Evolutionary conservation across 2,888 invertebrate species (phyloP).

Genomic region (Polyommatus iphigenia): DNA sequence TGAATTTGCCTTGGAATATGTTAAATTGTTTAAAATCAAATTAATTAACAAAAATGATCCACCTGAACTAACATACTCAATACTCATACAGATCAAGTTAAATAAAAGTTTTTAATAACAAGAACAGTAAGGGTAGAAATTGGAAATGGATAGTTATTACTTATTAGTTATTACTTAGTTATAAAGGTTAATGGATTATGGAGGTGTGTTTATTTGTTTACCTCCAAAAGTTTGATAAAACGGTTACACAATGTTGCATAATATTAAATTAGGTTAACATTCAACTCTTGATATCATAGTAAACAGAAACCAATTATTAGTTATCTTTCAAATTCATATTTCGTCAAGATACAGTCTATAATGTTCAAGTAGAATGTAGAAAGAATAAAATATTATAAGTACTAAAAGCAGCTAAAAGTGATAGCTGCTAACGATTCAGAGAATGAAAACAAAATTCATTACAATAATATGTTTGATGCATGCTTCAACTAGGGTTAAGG

Average conservation of each 20-base stretch:
- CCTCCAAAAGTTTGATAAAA: neutral
- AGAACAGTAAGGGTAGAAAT: neutral
- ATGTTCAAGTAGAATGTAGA: neutral
- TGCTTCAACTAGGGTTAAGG: no score
- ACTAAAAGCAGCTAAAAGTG: no score
- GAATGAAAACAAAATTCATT: no score
- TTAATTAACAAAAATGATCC: no score
- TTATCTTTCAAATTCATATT: neutral
- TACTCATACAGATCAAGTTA: no score
- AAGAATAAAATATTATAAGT: neutral
- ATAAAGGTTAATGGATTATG: neutral
- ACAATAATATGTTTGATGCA: no score
- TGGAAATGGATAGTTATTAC: neutral
- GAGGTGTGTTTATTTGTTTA: neutral
- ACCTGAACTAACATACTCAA: no score
- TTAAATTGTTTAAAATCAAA: neutral
- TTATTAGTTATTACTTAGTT: no score
- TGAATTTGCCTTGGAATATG: neutral
- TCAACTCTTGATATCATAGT: neutral
- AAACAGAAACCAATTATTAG: neutral
- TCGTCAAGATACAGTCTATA: neutral
- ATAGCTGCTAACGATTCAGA: no score
- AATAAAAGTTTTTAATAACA: no score
- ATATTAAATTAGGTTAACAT: constrained; percentile 5
- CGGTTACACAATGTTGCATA: neutral